Conservation (phyloP, 1,140 invertebrate genomes). For the Vanessa tameamea region DNA sequence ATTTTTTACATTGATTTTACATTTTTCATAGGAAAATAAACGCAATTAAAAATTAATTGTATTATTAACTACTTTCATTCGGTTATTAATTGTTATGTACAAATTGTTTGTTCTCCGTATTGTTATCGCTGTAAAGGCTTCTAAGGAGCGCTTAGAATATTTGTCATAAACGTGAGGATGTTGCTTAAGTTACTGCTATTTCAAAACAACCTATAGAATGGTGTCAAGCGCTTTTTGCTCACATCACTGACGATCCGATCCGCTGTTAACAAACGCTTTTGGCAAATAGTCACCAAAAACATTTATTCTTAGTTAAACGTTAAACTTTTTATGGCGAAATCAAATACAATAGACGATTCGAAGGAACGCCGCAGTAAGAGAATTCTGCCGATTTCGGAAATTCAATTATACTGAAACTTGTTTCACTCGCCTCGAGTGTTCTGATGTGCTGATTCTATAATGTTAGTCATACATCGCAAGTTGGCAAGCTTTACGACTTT, state of each 20-base stretch:
- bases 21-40: too few species aligned
- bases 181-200: conserved; percentile 8
- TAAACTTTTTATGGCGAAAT: conserved; percentile 26
- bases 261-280: conserved; percentile 30
- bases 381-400: conserved; percentile 54
- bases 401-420: conserved; percentile 65
- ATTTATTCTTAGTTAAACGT: conserved; percentile 21
- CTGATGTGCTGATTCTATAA: conserved; percentile 71
- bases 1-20: too few species aligned
- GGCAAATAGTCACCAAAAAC: conserved; percentile 28
- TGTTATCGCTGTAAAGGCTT: background rate
- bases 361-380: conserved; percentile 42
- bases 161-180: conserved; percentile 8
- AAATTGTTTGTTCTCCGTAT: background rate
- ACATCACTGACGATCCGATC: conserved; percentile 19
- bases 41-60: too few species aligned
- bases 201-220: conserved; percentile 21
- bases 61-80: too few species aligned
- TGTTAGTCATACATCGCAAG: conserved; percentile 60
- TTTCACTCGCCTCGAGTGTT: conserved; percentile 45
- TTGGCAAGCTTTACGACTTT: conserved; percentile 55
- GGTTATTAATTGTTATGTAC: background rate
- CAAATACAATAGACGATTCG: conserved; percentile 39
- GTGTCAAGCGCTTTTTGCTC: conserved; percentile 33
- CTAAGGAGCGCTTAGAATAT: conserved; percentile 17